These are phyloP conservation scores for Phocides pigmalion DNA, from an alignment of 1,140 invertebrate genomes.

Conservation along the genomic window DNA sequence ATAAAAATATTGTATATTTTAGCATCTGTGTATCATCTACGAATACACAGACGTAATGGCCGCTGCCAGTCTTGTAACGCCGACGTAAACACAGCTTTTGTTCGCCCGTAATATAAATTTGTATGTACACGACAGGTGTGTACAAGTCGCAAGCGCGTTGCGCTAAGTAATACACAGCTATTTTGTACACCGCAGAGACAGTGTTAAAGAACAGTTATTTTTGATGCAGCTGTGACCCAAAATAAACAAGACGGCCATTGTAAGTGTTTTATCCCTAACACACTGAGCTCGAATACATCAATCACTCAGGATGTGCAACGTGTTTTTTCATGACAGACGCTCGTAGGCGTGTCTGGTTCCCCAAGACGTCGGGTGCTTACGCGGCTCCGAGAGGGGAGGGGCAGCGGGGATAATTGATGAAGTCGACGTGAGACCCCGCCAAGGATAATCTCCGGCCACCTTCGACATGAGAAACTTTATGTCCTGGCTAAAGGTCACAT, in stretches of 20 bases:
- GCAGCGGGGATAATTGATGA: constrained; percentile 66
- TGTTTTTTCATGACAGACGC: constrained; percentile 36
- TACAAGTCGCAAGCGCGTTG: too few relatives aligned
- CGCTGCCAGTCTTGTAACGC: too few relatives aligned
- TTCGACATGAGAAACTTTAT: constrained; percentile 43
- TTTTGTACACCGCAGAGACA: too few relatives aligned
- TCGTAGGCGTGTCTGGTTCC: constrained; percentile 39
- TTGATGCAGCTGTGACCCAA: background rate
- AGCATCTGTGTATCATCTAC: too few relatives aligned
- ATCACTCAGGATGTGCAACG: constrained; percentile 45
- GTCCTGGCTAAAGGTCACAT: constrained; percentile 23
- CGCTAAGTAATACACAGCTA: too few relatives aligned
- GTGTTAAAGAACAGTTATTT: background rate
- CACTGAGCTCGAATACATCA: constrained; percentile 22
- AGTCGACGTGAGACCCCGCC: constrained; percentile 57
- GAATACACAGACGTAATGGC: too few relatives aligned
- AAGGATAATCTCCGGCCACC: constrained; percentile 56
- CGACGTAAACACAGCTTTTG: too few relatives aligned
- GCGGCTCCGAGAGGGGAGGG: constrained; percentile 27
- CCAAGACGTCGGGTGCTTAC: constrained; percentile 34
- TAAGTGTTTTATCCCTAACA: constrained; percentile 19
- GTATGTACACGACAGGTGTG: too few relatives aligned
- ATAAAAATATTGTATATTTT: too few relatives aligned
- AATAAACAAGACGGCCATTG: background rate
- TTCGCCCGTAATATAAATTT: too few relatives aligned